These are phyloP conservation scores for Anthopleura sola DNA, from an alignment of 64 coral and sea anemone genomes.

Conservation along the genomic window DNA sequence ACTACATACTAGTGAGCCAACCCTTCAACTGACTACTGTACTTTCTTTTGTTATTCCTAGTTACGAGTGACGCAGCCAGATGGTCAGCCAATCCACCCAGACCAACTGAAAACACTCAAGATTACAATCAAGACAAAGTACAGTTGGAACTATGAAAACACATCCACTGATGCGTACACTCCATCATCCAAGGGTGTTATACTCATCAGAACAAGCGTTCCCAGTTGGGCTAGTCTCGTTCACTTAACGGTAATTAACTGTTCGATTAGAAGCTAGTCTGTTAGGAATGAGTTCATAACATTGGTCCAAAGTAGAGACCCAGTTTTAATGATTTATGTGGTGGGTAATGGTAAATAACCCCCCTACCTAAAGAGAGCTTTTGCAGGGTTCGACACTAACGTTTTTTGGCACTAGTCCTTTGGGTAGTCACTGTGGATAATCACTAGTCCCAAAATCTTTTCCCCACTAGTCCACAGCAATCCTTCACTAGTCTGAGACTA, in stretches of 20 bases:
- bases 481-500: too few species aligned
- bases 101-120: constrained; percentile 4
- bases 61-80: constrained; percentile 38
- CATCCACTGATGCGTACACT: constrained; percentile 18
- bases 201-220: constrained; percentile 19
- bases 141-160: background rate
- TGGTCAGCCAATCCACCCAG: constrained; percentile 17
- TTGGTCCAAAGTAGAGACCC: too few species aligned
- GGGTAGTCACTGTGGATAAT: too few species aligned
- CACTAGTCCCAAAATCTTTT: too few species aligned
- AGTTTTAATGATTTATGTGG: too few species aligned
- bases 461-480: too few species aligned
- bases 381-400: too few species aligned
- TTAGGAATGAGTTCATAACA: background rate
- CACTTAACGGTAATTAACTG: background rate
- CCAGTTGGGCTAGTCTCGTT: background rate
- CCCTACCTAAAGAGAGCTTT: too few species aligned
- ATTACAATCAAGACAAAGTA: constrained; percentile 35
- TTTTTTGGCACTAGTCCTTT: too few species aligned
- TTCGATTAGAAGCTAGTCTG: background rate
- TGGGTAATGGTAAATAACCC: too few species aligned
- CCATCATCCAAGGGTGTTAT: constrained; percentile 38
- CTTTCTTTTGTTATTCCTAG: background rate
- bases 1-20: too few species aligned
- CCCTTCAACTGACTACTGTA: too few species aligned